Evolutionary conservation across 2,888 invertebrate genomes (phyloP), one percentile per base, ranked within the genome.

Genomic region (Anarsia innoxiella): DNA sequence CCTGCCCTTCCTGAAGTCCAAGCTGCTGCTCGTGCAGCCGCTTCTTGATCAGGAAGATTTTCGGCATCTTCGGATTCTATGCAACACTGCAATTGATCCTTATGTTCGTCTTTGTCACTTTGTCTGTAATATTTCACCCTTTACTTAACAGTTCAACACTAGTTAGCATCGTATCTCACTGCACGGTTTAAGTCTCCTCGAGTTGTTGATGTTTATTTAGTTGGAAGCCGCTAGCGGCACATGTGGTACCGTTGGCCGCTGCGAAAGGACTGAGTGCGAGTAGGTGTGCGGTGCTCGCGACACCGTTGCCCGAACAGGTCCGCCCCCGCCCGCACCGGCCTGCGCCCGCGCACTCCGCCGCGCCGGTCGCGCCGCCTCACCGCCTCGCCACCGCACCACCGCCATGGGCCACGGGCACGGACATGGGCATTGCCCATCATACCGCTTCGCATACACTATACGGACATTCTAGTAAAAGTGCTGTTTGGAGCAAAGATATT

Each of bases 41-140:
- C 78, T 95, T 93, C 86, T 95, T 95, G 64, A 95, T 94, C 61
- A 94, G 84, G 85, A 95, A 95, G 82, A 95, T 95, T 88, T 95
- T 95, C 88, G 95, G 95, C 95, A 95, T 95, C 66, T 84, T 84
- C 60, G 49, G 48, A 62, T 52, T 57, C 63, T 67, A 63, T 45
- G 49, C 42, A 59, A 62, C 83, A 84, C 82, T 77, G 63, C 83
- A 84, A 83, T 76, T 55, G 65, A 76, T 78, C 72, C 77, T 64
- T 66, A 43, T 63, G 64, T 71, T 66, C 61, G 65, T 75, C 55
- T 69, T 53, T 71, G 54, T 72, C 76, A 79, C 80, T 66, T 56
- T 63, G 78, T 82, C 79, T 72, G 54, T 72, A 56, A 71, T 55
- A 61, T 67, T 65, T 64, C 77, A 61, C 60, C 53, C 52, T 53